Evolutionary conservation across 2,113 vertebrate species (phyloP).

Genomic region (Prunella fulvescens): DNA sequence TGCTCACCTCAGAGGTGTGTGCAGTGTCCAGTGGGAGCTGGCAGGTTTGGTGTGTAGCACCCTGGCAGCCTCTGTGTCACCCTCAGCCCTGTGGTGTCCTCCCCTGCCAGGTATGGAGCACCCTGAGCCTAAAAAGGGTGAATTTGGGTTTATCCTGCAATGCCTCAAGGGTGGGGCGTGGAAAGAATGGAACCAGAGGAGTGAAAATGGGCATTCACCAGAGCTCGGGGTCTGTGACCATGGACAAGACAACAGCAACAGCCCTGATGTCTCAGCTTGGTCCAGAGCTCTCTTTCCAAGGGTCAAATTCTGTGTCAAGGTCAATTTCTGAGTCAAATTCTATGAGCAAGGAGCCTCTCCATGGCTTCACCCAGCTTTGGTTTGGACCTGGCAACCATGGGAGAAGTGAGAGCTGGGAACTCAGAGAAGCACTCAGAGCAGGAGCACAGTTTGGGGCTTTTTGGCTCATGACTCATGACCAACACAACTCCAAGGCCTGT

Average conservation of each 20-base stretch:
- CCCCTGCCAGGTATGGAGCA: background rate
- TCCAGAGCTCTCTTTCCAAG: background rate
- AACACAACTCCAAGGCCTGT: background rate
- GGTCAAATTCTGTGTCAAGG: no score
- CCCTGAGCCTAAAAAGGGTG: background rate
- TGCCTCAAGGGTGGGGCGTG: background rate
- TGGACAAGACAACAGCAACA: accelerated
- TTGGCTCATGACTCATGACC: background rate
- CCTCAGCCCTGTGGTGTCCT: background rate
- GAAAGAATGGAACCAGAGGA: background rate
- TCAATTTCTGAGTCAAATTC: background rate
- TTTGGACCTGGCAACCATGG: background rate
- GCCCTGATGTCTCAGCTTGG: no score
- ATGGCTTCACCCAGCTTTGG: background rate
- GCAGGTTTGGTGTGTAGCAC: background rate
- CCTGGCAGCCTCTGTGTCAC: background rate
- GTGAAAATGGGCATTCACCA: background rate
- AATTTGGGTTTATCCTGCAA: background rate
- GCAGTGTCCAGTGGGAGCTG: background rate
- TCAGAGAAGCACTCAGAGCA: background rate
- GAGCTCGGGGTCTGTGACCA: background rate
- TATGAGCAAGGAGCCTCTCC: background rate
- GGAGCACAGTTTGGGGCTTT: background rate
- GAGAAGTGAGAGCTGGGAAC: background rate
- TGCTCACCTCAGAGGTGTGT: background rate